Evolutionary conservation across 2,888 invertebrate genomes (phyloP).

Genomic region (Cylindroiulus punctatus): DNA sequence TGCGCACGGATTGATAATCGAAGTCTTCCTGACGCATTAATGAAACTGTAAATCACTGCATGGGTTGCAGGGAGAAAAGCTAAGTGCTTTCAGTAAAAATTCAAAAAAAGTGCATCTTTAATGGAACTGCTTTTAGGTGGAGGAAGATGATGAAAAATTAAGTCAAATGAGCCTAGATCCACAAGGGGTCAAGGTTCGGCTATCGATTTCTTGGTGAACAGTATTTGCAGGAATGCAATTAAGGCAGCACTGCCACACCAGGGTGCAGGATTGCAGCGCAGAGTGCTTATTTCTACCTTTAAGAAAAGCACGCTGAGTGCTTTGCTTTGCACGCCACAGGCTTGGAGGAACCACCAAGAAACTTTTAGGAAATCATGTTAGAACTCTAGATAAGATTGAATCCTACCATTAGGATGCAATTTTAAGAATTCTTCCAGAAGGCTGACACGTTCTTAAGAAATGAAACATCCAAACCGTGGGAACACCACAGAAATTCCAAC

Average conservation of each 20-base stretch:
- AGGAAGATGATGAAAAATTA: not conserved
- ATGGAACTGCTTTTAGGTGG: constrained; percentile 6
- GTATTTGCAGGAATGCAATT: not conserved
- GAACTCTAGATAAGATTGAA: no score
- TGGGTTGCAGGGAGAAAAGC: not conserved
- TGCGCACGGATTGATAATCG: constrained; percentile 2
- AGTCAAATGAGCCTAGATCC: not conserved
- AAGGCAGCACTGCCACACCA: not conserved
- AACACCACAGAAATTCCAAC: no score
- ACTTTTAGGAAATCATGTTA: no score
- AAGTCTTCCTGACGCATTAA: constrained; percentile 25
- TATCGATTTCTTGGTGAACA: not conserved
- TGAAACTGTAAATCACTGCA: constrained; percentile 17
- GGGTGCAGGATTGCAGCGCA: no score
- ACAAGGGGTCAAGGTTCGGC: not conserved
- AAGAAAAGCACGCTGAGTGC: no score
- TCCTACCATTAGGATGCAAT: no score
- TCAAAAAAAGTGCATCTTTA: not conserved
- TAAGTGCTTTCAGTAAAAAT: not conserved
- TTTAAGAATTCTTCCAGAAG: no score
- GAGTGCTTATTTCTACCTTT: no score
- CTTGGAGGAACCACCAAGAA: no score
- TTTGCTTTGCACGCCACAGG: no score
- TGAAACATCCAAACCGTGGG: no score
- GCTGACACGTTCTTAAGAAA: no score